Base-by-base conservation (phyloP, 2,888 invertebrate species). In the Tyria jacobaeae region DNA sequence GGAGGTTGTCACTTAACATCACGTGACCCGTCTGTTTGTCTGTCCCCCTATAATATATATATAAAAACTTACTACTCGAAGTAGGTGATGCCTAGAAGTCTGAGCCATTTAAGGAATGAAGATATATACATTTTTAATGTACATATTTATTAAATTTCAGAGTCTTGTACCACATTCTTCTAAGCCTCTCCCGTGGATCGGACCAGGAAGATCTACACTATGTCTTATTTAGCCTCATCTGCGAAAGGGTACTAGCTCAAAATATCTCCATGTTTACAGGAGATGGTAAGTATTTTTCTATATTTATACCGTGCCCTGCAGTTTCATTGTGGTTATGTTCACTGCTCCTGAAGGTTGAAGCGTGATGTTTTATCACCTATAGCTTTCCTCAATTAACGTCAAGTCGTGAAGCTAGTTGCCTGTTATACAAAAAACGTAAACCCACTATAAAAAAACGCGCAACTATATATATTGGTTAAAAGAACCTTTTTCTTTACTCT, bases 171-270 rank as follows among this genome's bases (percentile, higher is more conserved):
- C 83, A 87, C 51, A 79, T 90, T 0, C 68, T 92, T 35, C 66
- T 83, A 17, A 82, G 76, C 12, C 72, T 91, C 1, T 84, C 91
- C 0, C 70, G 75, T 4, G 70, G 70, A 5, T 70, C 76, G 0
- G 82, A 83, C 0, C 77, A 82, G 12, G 89, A 89, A 27, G 84
- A 85, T 35, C 47, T 87, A 1, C 84, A 88, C 47, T 70, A 79
- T 62, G 79, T 84, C 0, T 76, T 91, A n/a, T 90, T 92, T 75
- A 76, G 76, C 0, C 81, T 91, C 4, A 68, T 91, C 35, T 89
- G 91, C 62, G 89, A 91, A 58, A 75, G 88, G 17, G 77, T 90
- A 3, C 75, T 92, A 51, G 81, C 84, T 0, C 79, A 88, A 60
- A 81, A 79, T 3, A 85, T 89, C 0, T 66, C 71, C 0, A 68